phyloP scores from a whole-genome alignment of 2,797 vertebrate genomes.

The Paramormyrops hopkinsi region DNA sequence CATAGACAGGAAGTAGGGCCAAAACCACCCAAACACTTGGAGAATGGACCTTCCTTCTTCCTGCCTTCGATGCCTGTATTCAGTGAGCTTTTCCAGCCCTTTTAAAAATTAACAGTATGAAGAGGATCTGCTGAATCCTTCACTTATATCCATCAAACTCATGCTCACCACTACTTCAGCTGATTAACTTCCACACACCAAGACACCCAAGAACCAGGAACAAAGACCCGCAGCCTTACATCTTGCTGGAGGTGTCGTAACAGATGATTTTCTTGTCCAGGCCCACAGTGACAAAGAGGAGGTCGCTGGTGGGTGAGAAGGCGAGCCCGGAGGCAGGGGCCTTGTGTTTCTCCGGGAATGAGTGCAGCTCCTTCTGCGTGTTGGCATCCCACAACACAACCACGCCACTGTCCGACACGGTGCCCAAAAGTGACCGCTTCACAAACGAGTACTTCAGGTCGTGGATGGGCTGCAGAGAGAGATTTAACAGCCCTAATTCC shows the following conservation, averaged over 20 bases:
- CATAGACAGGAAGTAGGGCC: neutral
- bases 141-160: neutral
- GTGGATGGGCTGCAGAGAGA: constrained; percentile 71
- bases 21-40: neutral
- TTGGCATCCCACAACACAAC: constrained; percentile 92
- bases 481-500: neutral
- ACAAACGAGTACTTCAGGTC: constrained; percentile 80
- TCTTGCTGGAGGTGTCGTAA: constrained; percentile 90
- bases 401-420: constrained; percentile 80
- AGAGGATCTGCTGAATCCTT: neutral
- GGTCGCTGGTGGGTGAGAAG: constrained; percentile 89
- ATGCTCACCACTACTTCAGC: neutral
- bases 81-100: neutral
- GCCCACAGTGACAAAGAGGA: constrained; percentile 86
- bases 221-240: constrained; percentile 57
- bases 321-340: constrained; percentile 83
- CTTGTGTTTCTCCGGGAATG: constrained; percentile 81
- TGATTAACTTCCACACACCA: neutral
- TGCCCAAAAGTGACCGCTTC: constrained; percentile 85
- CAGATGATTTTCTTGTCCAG: constrained; percentile 95
- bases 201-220: neutral
- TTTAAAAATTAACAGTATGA: neutral
- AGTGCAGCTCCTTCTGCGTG: constrained; percentile 77
- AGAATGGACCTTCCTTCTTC: neutral
- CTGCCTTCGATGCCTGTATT: neutral